phyloP scores from a whole-genome alignment of 2,113 vertebrate species.

The Callipepla squamata region DNA sequence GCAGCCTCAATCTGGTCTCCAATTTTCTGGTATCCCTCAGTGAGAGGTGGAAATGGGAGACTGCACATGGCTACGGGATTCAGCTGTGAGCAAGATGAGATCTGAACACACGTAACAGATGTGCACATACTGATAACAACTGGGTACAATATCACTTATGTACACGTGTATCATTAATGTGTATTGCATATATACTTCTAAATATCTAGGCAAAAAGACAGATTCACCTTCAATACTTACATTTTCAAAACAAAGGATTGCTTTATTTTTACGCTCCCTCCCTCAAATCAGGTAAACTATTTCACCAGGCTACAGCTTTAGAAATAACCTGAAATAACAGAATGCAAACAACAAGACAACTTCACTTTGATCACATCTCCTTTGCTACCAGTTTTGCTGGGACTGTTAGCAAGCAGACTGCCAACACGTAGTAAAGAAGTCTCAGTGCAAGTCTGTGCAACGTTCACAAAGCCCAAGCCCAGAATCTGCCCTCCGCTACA shows the following conservation, averaged over 20 bases:
- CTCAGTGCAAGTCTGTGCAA: not conserved
- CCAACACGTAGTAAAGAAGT: not conserved
- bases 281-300: not conserved
- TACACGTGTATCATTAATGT: not conserved
- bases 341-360: not conserved
- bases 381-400: not conserved
- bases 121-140: not conserved
- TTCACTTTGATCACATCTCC: conserved; percentile 16
- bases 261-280: not conserved
- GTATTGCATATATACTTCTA: not conserved
- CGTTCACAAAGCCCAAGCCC: not conserved
- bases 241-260: not conserved
- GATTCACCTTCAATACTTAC: not conserved
- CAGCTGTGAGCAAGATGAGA: not conserved
- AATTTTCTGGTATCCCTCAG: not conserved
- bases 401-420: not conserved
- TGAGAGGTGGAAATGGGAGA: not conserved
- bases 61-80: not conserved
- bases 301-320: not conserved
- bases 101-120: not conserved
- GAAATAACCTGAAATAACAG: not conserved
- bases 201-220: not conserved
- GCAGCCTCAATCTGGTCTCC: not conserved
- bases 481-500: not conserved
- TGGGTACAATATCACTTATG: not conserved